A percentile compares a stretch with the other conserved stretches of the same genome.
Evolutionary conservation across 2,888 invertebrate species (phyloP).

Genomic region (Blomia tropicalis): DNA sequence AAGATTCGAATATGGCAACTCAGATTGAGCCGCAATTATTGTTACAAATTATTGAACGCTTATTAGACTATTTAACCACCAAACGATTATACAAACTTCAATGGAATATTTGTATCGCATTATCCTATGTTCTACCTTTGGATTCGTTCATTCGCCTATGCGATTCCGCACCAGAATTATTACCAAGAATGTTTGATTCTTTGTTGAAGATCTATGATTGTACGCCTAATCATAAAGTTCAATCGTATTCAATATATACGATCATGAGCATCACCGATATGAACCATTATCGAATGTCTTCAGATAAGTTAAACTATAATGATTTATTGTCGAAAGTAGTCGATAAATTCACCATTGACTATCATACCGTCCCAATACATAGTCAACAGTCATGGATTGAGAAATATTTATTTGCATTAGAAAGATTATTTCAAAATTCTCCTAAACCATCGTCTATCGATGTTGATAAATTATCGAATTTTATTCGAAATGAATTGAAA

Average conservation of each 20-base stretch:
- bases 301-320: background rate
- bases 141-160: conserved; percentile 15
- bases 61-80: background rate
- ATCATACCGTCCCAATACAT: background rate
- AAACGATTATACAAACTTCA: conserved; percentile 18
- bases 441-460: background rate
- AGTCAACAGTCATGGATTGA: conserved; percentile 10
- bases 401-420: background rate
- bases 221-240: conserved; percentile 21
- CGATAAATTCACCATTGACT: background rate
- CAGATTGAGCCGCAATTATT: background rate
- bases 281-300: too few species aligned
- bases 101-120: conserved; percentile 21
- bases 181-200: background rate
- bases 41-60: background rate
- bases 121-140: conserved; percentile 16
- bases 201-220: background rate
- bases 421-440: too few species aligned
- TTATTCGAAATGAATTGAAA: background rate
- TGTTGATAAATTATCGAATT: background rate
- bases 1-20: background rate
- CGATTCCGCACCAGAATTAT: background rate
- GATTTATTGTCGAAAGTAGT: background rate
- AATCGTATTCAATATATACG: conserved; percentile 20
- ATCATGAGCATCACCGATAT: background rate